phyloP scores from a whole-genome alignment of 2,113 vertebrate genomes.

The Suncus etruscus region DNA sequence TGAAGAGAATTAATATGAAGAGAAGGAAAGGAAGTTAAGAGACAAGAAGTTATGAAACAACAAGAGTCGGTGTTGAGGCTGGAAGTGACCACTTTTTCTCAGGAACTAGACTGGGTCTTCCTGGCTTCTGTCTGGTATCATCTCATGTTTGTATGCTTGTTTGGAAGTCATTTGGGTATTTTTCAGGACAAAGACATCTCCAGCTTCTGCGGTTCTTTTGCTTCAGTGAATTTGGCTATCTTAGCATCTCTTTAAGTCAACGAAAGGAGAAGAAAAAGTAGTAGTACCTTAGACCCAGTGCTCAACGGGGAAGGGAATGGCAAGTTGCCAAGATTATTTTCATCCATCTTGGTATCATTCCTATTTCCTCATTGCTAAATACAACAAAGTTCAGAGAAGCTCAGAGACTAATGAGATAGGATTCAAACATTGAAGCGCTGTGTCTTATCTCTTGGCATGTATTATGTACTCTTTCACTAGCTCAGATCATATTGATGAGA shows the following conservation, averaged over 20 bases:
- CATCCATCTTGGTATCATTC: constrained; percentile 37
- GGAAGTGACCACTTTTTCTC: background rate
- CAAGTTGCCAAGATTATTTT: constrained; percentile 26
- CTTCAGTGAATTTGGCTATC: constrained; percentile 68
- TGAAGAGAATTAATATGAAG: background rate
- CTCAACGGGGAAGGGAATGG: background rate
- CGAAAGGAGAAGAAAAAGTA: constrained; percentile 44
- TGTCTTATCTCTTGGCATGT: background rate
- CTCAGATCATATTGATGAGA: constrained; percentile 22
- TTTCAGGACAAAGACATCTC: constrained; percentile 72
- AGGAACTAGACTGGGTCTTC: background rate
- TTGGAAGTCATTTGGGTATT: constrained; percentile 15
- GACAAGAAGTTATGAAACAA: too few relatives aligned
- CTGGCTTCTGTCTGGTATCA: background rate
- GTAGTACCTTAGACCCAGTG: constrained; percentile 38
- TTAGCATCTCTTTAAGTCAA: constrained; percentile 54
- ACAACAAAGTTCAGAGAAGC: constrained; percentile 52
- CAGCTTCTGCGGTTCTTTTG: constrained; percentile 67
- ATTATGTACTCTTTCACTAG: background rate
- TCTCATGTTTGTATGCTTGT: background rate
- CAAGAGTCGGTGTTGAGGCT: constrained; percentile 15
- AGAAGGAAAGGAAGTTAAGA: too few relatives aligned
- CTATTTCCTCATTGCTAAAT: constrained; percentile 47
- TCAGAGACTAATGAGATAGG: constrained; percentile 11
- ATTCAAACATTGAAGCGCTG: constrained; percentile 28